Percentiles rank a stretch among this genome's conserved stretches.
phyloP scores from a whole-genome alignment of 2,797 vertebrate genomes.

The Antrozous pallidus region DNA sequence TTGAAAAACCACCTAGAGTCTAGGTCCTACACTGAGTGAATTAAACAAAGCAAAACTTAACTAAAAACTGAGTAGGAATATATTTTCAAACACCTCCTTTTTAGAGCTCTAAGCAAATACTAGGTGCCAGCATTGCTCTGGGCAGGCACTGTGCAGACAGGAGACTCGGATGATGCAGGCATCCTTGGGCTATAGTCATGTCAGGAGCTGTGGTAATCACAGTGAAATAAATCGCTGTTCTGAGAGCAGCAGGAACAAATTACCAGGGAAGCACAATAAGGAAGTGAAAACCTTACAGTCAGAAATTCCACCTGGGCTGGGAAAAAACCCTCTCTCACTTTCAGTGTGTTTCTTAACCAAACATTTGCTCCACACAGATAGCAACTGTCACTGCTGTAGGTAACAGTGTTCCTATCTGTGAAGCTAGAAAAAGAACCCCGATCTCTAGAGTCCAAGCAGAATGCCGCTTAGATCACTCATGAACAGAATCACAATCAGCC shows the following conservation, averaged over 20 bases:
- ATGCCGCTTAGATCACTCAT: neutral
- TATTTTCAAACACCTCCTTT: slow-evolving; percentile 21
- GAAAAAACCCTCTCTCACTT: neutral
- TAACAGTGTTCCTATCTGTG: neutral
- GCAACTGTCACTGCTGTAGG: neutral
- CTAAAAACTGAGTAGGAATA: neutral
- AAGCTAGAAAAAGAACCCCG: neutral
- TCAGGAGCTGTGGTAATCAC: neutral
- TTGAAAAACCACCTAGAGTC: neutral
- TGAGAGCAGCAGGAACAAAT: neutral
- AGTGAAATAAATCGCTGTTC: neutral
- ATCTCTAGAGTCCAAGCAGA: neutral
- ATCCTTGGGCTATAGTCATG: neutral
- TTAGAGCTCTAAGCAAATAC: neutral
- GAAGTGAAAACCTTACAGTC: neutral
- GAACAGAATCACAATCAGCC: neutral
- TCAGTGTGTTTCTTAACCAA: neutral
- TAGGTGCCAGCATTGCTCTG: neutral
- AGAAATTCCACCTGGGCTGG: neutral
- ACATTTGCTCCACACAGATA: neutral
- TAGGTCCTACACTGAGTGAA: neutral
- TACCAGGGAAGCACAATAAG: neutral
- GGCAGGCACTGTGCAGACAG: neutral
- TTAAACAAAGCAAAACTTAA: slow-evolving; percentile 10
- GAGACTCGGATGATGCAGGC: neutral